Evolutionary conservation across 2,113 vertebrate species (phyloP), one percentile per base, ranked within the genome.

Genomic region (Melanocharis versteri): DNA sequence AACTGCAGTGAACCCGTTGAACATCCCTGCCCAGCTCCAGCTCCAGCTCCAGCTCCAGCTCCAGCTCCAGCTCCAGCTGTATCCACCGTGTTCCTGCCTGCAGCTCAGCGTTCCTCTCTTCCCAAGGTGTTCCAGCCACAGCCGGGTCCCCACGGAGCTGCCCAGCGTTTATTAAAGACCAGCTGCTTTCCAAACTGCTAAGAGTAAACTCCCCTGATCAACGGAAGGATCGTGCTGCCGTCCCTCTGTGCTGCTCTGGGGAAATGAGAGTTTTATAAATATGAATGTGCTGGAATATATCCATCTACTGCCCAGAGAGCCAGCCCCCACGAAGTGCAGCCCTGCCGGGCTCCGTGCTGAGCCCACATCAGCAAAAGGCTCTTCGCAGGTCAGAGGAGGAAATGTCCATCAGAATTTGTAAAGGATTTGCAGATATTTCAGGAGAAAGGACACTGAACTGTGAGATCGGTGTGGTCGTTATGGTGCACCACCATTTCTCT

Each of bases 231-330:
- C n/a, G 1, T 26, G 2, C 15, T 11, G 45, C 44, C 54, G 11
- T 7, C 54, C 20, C 45, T 65, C 37, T 20, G 1, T 3, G n/a
- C 11, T 56, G 13, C 18, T 26, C 62, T 26, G 54, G 27, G 31
- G 40, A 57, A 82, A 78, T 15, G 17, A 65, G 73, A 53, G 51
- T 7, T 60, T 61, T 48, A 2, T 22, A 40, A 70, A 57, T 8
- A 51, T 4, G 15, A 7, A 10, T 6, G 19, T 16, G 10, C 44
- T 89, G 24, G 65, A 61, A 73, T 15, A 30, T 0, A 53, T 23
- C 47, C 5, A 7, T 1, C 1, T 1, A 6, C 4, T 45, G 26
- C 5, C 31, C 54, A 65, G 48, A 68, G 53, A 54, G 5, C 6
- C 47, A 60, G 22, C 17, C 17, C 20, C 5, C 5, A 44, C 15